Base-by-base conservation (phyloP, 1,140 invertebrate genomes). In the Lanistes nyassanus region DNA sequence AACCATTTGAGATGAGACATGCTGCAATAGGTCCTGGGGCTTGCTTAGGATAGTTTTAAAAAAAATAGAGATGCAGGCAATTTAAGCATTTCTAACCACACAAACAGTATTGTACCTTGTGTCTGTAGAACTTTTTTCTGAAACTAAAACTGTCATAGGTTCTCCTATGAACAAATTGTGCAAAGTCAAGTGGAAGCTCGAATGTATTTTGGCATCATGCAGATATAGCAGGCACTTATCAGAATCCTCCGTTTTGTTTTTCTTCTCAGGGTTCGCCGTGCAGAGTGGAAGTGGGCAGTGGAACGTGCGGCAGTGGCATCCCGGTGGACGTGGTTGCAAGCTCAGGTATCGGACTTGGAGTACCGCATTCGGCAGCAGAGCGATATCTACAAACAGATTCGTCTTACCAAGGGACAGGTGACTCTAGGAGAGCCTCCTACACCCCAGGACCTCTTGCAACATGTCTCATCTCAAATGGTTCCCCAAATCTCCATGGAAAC, bases 291-390 rank as follows among this genome's bases (percentile, higher is more conserved):
- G 75, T 98, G 95, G 92, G 92, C 94, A 70, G 91, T 92, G 73
- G 93, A 95, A 71, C 91, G 96, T 65, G 94, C 95, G 11, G 92
- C 92, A 23, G 92, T 98, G 31, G 96, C 94, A 5, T 92, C 94
- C 5, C 92, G 95, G 64, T 98, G 96, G 95, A 94, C 94, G 16
- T 98, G 96, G 96, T 89, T 98, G 21, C 94, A 96, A 80, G 94
- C 95, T 11, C 96, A 98, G 89, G 93, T 98, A 26, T 93, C 95
- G 51, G 96, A 98, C 89, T 88, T 98, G 80, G 96, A 98, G 85
- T 97, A 96, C 87, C 94, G 94, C 83, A 97, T 98, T 78, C 92
- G 95, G 3, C 96, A 97, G 84, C 94, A 96, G 86, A 94, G 92
- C 82, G 95, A 97, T 75, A 90, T 96, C 21, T 93, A 95, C 84